These are phyloP conservation scores for Pyrgilauda ruficollis DNA, from an alignment of 2,113 vertebrate genomes.

Conservation along the genomic window DNA sequence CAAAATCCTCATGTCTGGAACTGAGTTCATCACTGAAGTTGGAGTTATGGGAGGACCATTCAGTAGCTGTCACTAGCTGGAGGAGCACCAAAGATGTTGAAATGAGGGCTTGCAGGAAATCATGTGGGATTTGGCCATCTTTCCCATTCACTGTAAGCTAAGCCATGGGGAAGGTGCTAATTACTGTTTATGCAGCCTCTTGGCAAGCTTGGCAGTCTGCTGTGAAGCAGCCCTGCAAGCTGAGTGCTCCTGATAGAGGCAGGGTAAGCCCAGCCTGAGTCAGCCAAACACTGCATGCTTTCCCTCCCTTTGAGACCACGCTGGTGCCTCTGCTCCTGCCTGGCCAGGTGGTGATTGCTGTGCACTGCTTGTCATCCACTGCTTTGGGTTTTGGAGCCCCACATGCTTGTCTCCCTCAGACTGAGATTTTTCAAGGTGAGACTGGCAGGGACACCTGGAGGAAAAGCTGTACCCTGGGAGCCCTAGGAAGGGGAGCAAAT, in stretches of 20 bases:
- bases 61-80: neutral
- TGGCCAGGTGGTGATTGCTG: neutral
- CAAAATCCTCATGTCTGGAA: neutral
- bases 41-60: neutral
- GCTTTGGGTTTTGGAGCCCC: neutral
- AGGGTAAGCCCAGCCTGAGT: neutral
- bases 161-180: neutral
- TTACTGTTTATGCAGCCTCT: neutral
- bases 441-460: neutral
- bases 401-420: neutral
- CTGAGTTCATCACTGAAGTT: neutral
- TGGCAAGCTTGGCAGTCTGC: neutral
- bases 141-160: neutral
- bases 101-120: neutral
- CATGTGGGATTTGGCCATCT: neutral
- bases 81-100: neutral
- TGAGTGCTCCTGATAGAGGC: neutral
- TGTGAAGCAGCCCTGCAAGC: neutral
- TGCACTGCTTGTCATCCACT: neutral
- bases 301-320: neutral
- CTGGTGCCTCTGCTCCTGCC: neutral
- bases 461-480: neutral
- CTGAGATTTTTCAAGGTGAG: neutral
- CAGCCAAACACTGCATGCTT: accelerated
- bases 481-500: neutral